Conservation (phyloP, 2,888 invertebrate genomes). For the Drosophila crucigera region DNA sequence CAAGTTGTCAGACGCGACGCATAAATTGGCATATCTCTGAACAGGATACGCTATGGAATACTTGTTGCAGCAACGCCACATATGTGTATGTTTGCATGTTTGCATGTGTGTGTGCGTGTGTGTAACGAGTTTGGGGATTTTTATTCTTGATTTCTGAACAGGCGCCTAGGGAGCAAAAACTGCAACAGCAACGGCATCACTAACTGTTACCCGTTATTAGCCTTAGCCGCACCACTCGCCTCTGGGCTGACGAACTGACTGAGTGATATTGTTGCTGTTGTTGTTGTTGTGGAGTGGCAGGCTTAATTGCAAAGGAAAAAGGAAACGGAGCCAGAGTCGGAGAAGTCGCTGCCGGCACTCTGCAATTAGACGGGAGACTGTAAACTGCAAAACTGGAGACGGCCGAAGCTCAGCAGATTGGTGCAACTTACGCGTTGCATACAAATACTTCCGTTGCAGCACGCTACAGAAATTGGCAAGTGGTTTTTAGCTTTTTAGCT, state of each 20-base stretch:
- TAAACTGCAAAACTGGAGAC: slow-evolving; percentile 4
- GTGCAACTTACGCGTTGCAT: slow-evolving; percentile 7
- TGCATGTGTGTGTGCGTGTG: slow-evolving; percentile 1
- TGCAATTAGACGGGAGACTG: slow-evolving; percentile 43
- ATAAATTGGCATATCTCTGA: slow-evolving; percentile 21
- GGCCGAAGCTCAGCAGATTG: neutral
- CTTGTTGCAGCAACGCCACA: slow-evolving; percentile 2
- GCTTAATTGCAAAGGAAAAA: slow-evolving; percentile 62
- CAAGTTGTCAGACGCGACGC: slow-evolving; percentile 42
- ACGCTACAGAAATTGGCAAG: slow-evolving; percentile 17
- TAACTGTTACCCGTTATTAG: slow-evolving; percentile 64
- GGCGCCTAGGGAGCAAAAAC: slow-evolving; percentile 32
- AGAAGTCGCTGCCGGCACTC: slow-evolving; percentile 47
- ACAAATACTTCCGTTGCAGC: slow-evolving; percentile 37
- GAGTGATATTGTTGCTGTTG: slow-evolving; percentile 3
- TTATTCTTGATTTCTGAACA: slow-evolving; percentile 41
- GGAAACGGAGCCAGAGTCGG: slow-evolving; percentile 52
- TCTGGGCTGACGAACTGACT: slow-evolving; percentile 8
- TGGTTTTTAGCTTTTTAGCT: neutral
- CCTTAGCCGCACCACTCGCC: slow-evolving; percentile 27
- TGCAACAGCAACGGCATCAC: slow-evolving; percentile 45
- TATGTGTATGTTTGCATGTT: neutral
- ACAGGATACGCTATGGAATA: slow-evolving; percentile 51
- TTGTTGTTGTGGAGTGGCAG: slow-evolving; percentile 23
- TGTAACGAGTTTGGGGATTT: slow-evolving; percentile 30